A percentile compares a stretch with the other conserved stretches of the same genome.
These are phyloP conservation scores for Morpho helenor DNA, from an alignment of 2,888 invertebrate genomes.

Conservation along the genomic window DNA sequence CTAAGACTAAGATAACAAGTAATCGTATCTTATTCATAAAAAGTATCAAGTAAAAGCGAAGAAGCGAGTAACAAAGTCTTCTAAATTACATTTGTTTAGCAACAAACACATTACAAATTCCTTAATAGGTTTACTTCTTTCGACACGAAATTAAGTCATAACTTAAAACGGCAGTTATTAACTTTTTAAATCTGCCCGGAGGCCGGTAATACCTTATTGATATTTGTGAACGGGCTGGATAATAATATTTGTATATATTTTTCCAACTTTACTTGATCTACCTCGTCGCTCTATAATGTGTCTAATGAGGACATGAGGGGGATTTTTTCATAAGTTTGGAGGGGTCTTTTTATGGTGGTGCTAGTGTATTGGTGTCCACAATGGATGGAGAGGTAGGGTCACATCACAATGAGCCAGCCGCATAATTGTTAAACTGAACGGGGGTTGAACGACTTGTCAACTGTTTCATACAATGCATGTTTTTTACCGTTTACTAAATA, in stretches of 20 bases:
- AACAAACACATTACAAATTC: neutral
- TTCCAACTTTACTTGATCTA: slow-evolving; percentile 48
- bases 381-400: slow-evolving; percentile 71
- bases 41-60: no score
- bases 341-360: slow-evolving; percentile 43
- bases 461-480: slow-evolving; percentile 61
- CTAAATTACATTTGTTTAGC: neutral
- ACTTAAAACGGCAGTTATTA: slow-evolving; percentile 49
- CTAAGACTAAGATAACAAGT: no score
- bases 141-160: slow-evolving; percentile 19
- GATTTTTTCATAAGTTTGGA: slow-evolving; percentile 33
- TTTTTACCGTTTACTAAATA: slow-evolving; percentile 26
- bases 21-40: no score
- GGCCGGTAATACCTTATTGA: slow-evolving; percentile 76
- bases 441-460: slow-evolving; percentile 75
- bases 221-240: slow-evolving; percentile 76
- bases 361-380: slow-evolving; percentile 62
- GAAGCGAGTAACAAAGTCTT: no score
- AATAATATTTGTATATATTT: slow-evolving; percentile 74
- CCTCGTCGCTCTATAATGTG: slow-evolving; percentile 32
- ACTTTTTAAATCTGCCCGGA: slow-evolving; percentile 72
- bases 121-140: slow-evolving; percentile 14
- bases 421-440: slow-evolving; percentile 76
- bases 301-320: slow-evolving; percentile 26
- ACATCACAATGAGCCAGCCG: slow-evolving; percentile 70